phyloP scores from a whole-genome alignment of 1,140 invertebrate species.

The Drosophila dunni region DNA sequence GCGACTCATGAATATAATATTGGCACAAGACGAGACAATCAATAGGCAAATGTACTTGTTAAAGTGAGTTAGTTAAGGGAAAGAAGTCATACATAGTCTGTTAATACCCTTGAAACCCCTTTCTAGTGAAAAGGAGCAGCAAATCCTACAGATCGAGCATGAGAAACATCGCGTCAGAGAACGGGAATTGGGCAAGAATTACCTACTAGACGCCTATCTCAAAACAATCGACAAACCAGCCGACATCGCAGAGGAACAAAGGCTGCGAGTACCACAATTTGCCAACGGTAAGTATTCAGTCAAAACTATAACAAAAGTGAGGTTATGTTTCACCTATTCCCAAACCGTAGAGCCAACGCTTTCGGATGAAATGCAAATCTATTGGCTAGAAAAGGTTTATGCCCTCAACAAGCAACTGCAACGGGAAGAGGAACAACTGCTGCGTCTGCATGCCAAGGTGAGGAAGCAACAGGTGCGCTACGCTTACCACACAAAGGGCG shows the following conservation, averaged over 20 bases:
- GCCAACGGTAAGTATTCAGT: conserved; percentile 35
- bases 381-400: conserved; percentile 89
- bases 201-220: conserved; percentile 92
- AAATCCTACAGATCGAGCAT: conserved; percentile 91
- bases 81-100: not conserved
- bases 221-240: conserved; percentile 85
- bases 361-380: conserved; percentile 85
- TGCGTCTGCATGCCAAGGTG: conserved; percentile 88
- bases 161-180: conserved; percentile 89
- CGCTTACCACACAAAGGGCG: conserved; percentile 85
- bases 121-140: conserved; percentile 90
- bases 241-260: conserved; percentile 47
- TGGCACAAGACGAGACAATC: conserved; percentile 93
- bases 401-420: conserved; percentile 90
- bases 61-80: conserved; percentile 83
- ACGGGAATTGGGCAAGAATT: conserved; percentile 91
- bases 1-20: conserved; percentile 90
- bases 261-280: conserved; percentile 61
- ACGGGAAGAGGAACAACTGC: conserved; percentile 89
- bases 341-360: conserved; percentile 1
- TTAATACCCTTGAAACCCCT: not conserved
- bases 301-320: conserved; percentile 3
- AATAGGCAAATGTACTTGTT: conserved; percentile 89
- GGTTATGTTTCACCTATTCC: not conserved
- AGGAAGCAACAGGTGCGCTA: conserved; percentile 88